phyloP scores from a whole-genome alignment of 2,797 vertebrate species.

The Emydoidea blandingii region DNA sequence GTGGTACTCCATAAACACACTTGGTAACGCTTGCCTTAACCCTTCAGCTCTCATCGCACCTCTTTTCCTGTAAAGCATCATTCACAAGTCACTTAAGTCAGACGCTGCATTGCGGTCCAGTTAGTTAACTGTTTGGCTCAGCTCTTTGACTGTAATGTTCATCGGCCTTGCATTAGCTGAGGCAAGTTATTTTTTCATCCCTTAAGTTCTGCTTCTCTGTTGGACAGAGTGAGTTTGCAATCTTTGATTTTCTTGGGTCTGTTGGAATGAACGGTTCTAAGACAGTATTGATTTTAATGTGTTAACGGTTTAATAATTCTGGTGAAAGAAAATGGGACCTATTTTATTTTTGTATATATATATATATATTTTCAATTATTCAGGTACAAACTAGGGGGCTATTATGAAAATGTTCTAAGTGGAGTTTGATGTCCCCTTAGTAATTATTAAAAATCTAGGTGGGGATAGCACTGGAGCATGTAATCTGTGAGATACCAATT shows the following conservation, averaged over 20 bases:
- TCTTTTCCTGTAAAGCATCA: neutral
- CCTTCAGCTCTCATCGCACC: neutral
- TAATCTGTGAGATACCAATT: fast-evolving
- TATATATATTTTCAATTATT: neutral
- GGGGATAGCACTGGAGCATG: neutral
- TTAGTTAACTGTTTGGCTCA: neutral
- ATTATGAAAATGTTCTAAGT: neutral
- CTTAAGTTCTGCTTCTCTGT: neutral
- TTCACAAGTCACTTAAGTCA: neutral
- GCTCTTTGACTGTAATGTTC: fast-evolving
- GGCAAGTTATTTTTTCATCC: neutral
- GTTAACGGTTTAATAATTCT: neutral
- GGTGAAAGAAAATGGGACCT: neutral
- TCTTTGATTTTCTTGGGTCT: neutral
- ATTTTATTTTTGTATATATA: neutral
- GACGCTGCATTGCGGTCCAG: neutral
- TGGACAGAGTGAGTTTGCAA: neutral
- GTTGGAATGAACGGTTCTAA: neutral
- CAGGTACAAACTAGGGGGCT: neutral
- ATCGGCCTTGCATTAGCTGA: neutral
- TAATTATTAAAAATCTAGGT: neutral
- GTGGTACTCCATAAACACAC: neutral
- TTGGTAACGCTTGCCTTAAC: neutral
- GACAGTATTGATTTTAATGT: neutral
- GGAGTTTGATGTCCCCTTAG: neutral